A percentile compares a stretch with the other conserved stretches of the same genome.
Conservation (phyloP, 2,113 vertebrate genomes). For the Cyanoramphus novaezelandiae region DNA sequence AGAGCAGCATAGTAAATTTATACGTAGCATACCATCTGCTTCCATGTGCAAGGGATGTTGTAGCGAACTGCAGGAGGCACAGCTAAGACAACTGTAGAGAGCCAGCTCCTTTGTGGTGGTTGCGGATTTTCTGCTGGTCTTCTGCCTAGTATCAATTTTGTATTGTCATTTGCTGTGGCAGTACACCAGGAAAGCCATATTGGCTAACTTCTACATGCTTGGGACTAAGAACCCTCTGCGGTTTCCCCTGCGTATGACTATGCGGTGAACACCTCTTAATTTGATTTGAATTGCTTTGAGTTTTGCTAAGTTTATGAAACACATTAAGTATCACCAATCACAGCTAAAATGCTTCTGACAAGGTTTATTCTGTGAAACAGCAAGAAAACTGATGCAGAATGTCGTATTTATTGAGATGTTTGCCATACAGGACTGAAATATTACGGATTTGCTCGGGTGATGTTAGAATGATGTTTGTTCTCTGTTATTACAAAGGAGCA, state of each 20-base stretch:
- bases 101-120: not conserved
- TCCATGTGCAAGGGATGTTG: not conserved
- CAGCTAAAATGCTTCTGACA: not conserved
- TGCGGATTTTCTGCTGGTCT: conserved; percentile 22
- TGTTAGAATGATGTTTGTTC: not conserved
- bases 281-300: not conserved
- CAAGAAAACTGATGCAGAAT: not conserved
- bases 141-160: not conserved
- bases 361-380: not conserved
- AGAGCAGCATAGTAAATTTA: conserved; percentile 41
- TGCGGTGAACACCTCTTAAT: not conserved
- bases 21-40: conserved; percentile 57
- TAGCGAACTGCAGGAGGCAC: conserved; percentile 5
- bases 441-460: not conserved
- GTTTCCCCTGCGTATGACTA: not conserved
- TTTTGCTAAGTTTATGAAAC: not conserved
- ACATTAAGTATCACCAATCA: not conserved
- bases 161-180: not conserved
- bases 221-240: not conserved
- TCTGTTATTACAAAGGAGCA: not conserved
- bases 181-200: not conserved
- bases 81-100: not conserved
- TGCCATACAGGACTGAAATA: not conserved
- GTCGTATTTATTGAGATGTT: not conserved
- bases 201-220: not conserved